phyloP scores from a whole-genome alignment of 2,888 invertebrate genomes.

The Spodoptera exigua region DNA sequence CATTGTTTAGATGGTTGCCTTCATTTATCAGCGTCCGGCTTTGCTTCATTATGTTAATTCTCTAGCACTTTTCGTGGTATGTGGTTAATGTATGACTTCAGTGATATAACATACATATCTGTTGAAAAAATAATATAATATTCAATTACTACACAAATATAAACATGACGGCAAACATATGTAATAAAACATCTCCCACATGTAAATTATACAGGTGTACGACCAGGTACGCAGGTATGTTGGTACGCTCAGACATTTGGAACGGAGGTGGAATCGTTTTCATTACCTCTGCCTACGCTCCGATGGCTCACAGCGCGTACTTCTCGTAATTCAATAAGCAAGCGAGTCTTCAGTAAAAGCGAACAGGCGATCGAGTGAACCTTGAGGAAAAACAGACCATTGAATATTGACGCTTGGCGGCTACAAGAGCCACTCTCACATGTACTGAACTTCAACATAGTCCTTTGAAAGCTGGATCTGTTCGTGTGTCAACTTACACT shows the following conservation, averaged over 20 bases:
- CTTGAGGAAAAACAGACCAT: constrained; percentile 10
- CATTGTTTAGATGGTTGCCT: constrained; percentile 41
- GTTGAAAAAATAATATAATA: not conserved
- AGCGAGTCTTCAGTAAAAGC: constrained; percentile 8
- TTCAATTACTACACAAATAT: no score
- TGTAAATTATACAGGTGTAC: no score
- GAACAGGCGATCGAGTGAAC: not conserved
- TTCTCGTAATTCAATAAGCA: constrained; percentile 33
- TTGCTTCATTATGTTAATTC: constrained; percentile 48
- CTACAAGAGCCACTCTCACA: not conserved
- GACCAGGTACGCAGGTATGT: no score
- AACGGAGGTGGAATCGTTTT: constrained; percentile 42
- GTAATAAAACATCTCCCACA: no score
- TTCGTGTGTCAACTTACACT: not conserved
- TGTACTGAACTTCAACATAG: not conserved
- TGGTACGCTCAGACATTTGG: constrained; percentile 10
- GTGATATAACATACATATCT: constrained; percentile 1
- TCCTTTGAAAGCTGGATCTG: not conserved
- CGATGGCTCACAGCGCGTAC: constrained; percentile 19
- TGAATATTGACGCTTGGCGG: constrained; percentile 3
- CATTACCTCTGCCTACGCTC: constrained; percentile 30
- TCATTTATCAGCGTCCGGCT: constrained; percentile 50
- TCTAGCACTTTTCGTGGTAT: constrained; percentile 15
- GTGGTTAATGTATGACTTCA: not conserved
- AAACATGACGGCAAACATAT: no score